Base-by-base conservation (phyloP, 2,888 invertebrate species). In the Orthosia incerta region DNA sequence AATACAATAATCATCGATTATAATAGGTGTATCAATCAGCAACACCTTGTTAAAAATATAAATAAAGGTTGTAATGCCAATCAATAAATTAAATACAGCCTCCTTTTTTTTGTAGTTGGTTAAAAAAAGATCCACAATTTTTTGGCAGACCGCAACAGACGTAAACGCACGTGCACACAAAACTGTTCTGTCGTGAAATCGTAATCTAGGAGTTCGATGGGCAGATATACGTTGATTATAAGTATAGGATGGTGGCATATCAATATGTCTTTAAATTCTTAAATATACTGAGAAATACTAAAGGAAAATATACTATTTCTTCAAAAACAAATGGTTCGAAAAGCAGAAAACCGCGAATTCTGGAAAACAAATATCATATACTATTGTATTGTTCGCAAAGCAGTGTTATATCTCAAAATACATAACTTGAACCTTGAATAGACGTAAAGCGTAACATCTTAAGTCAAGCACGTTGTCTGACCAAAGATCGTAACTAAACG, bases 21-120 rank as follows among this genome's bases (percentile, higher is more conserved):
- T 67, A 64, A 63, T 56, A 79, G 59, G 60, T 74, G 56, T 60
- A 80, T 64, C 53, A 61, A 79, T 60, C 23, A 66, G n/a, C 57
- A 20, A 0, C 1, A 7, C 20, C 26, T 59, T 65, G 18, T 69
- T 39, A 4, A 15, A 64, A 76, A 48, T 48, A 23, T 45, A 26
- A 60, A 18, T 31, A 48, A 61, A 13, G 0, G 11, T 18, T 13
- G 57, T 23, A 53, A 66, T 57, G 67, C 16, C 46, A 50, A 7
- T n/a, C 26, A 61, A 61, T 20, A 76, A 65, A 50, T 45, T 11
- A 45, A 76, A 51, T 7, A 12, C 15, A 23, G 23, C 46, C 65
- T 64, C 15, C 7, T 16, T 11, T 3, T 68, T 39, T 39, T 39
- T 70, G 5, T 39, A n/a, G 1, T 3, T n/a, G 3, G 0, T 2